These are phyloP conservation scores for Callospermophilus lateralis DNA, from an alignment of 2,113 vertebrate genomes.

Conservation along the genomic window DNA sequence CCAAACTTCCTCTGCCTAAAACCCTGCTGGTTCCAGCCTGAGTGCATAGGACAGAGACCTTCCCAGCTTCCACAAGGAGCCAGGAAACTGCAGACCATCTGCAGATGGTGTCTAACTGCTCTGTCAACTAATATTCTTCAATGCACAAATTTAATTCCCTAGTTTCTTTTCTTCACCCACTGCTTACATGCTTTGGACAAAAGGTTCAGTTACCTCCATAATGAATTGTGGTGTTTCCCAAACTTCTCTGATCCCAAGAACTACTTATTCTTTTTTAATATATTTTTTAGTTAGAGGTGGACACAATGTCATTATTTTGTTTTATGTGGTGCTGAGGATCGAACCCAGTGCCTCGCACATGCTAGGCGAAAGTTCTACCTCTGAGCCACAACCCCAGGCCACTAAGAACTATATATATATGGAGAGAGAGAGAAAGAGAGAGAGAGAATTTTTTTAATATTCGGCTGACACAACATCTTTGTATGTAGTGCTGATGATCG, in stretches of 20 bases:
- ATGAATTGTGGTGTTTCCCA: background rate
- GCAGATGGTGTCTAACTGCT: background rate
- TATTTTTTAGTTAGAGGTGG: too few relatives aligned
- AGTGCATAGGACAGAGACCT: background rate
- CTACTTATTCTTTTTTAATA: background rate
- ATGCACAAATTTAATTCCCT: background rate
- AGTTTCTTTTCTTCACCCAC: background rate
- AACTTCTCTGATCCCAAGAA: constrained; percentile 28
- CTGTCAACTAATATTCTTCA: background rate
- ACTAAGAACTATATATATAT: too few relatives aligned
- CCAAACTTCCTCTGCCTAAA: background rate
- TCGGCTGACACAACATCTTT: too few relatives aligned
- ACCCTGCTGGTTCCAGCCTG: background rate
- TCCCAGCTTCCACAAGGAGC: background rate
- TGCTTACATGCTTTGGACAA: background rate
- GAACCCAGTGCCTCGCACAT: too few relatives aligned
- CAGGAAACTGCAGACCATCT: background rate
- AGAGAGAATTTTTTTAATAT: too few relatives aligned
- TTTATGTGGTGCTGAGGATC: too few relatives aligned
- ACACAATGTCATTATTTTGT: too few relatives aligned
- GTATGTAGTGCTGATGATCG: too few relatives aligned
- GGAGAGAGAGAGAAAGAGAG: too few relatives aligned
- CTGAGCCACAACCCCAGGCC: too few relatives aligned
- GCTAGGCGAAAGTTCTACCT: too few relatives aligned
- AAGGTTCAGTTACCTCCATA: background rate